Base-by-base conservation (phyloP, 2,797 vertebrate genomes). In the Halcyon smyrnensis region DNA sequence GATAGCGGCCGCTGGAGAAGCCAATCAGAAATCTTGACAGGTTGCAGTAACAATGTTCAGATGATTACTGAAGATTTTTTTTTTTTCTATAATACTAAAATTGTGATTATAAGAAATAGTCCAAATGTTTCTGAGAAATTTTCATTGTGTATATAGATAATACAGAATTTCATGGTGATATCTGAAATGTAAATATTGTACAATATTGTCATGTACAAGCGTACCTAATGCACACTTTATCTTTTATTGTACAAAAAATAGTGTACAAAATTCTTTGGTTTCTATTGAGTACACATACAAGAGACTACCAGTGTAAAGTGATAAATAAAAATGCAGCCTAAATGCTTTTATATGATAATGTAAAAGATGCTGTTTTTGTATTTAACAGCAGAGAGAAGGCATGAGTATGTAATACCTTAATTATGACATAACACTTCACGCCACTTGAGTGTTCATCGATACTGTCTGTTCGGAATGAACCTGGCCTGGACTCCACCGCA, bases 91-190 rank as follows among this genome's bases (percentile, higher is more conserved):
- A 98, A 99, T 98, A 98, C 98, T 98, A 98, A 98, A 98, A 98
- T 98, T 98, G 98, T 98, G 98, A 98, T 98, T 98, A 97, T 98
- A 98, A 98, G 96, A 97, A 97, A 99, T 99, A 99, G 99, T 99
- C 99, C 99, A 99, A 99, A 99, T 99, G 99, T 99, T 99, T 99
- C 99, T 99, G 99, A 99, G 98, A 99, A 99, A 98, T 99, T 99
- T 99, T 99, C 99, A 98, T 98, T 98, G 98, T 99, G 99, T 99
- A 99, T 98, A 99, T 99, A 99, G 98, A 98, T 98, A 99, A 98
- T 99, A 98, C 98, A 99, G 99, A 99, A 99, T 99, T 99, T 99
- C 99, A 98, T 98, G 99, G 98, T 98, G 98, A 98, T 98, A 98
- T 98, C 99, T 98, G 98, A 99, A 98, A 98, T 99, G 99, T 99